Percentiles rank a stretch among this genome's conserved stretches.
phyloP scores from a whole-genome alignment of 2,113 vertebrate genomes.

The Gadus macrocephalus region DNA sequence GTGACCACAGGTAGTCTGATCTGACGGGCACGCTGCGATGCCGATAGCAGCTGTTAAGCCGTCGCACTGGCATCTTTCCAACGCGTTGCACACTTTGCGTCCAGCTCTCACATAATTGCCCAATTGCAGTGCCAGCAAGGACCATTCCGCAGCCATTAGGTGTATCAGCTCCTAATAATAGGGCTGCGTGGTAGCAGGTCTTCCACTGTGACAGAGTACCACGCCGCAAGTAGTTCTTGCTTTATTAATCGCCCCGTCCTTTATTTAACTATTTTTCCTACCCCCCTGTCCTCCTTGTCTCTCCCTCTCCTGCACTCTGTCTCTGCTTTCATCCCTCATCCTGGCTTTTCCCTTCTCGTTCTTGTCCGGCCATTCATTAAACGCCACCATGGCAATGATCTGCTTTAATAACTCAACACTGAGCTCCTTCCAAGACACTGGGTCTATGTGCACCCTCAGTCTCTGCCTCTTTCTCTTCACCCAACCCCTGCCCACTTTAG shows the following conservation, averaged over 20 bases:
- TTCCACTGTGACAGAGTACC: too few relatives aligned
- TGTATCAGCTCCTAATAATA: too few relatives aligned
- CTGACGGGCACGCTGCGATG: background rate
- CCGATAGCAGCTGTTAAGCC: background rate
- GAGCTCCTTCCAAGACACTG: too few relatives aligned
- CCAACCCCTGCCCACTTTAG: background rate
- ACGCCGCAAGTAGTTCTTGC: background rate
- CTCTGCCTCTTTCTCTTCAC: too few relatives aligned
- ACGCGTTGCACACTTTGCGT: too few relatives aligned
- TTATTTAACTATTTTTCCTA: background rate
- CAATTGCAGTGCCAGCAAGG: too few relatives aligned
- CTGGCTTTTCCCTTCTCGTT: background rate
- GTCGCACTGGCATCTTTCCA: background rate
- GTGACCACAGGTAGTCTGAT: background rate
- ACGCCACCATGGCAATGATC: background rate
- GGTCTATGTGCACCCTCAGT: too few relatives aligned
- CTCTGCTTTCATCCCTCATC: conserved; percentile 1
- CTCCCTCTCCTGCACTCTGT: too few relatives aligned
- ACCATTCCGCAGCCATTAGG: too few relatives aligned
- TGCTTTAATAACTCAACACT: too few relatives aligned
- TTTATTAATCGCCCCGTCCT: background rate
- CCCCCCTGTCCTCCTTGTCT: background rate
- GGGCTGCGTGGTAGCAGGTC: too few relatives aligned
- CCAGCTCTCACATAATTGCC: too few relatives aligned
- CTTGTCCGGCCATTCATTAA: background rate